Conservation (phyloP, 1,140 invertebrate species). For the Sarcophaga bullata region DNA sequence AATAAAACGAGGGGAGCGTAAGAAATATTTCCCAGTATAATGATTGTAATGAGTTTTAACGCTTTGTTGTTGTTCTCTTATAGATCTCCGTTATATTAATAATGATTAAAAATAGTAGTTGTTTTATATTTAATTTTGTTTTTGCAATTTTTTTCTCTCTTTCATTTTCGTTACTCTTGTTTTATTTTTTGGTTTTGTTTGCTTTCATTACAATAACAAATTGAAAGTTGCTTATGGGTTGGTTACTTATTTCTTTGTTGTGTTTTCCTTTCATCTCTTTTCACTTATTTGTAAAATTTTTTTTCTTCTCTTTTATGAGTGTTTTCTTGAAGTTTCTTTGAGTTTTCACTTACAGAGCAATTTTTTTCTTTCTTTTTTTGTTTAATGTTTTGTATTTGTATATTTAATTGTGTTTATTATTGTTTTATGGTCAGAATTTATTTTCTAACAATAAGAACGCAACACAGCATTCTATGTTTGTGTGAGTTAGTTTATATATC, state of each 20-base stretch:
- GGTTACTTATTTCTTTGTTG: background rate
- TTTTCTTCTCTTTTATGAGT: background rate
- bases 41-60: background rate
- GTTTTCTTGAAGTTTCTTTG: conserved; percentile 7
- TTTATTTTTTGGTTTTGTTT: background rate
- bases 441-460: background rate
- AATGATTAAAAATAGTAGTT: background rate
- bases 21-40: conserved; percentile 24
- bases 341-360: background rate
- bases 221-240: background rate
- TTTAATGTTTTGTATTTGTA: background rate
- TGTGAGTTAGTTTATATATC: too few species aligned
- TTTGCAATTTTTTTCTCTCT: background rate
- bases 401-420: background rate
- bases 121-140: background rate
- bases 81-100: conserved; percentile 3
- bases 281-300: conserved; percentile 7
- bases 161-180: background rate
- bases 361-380: background rate
- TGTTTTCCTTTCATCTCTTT: background rate
- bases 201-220: background rate
- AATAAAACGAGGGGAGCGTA: background rate
- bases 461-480: background rate
- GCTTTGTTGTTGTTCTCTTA: conserved; percentile 21
- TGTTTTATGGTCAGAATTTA: background rate